Conservation (phyloP, 1,140 invertebrate species). For the Leptopilina clavipes region DNA sequence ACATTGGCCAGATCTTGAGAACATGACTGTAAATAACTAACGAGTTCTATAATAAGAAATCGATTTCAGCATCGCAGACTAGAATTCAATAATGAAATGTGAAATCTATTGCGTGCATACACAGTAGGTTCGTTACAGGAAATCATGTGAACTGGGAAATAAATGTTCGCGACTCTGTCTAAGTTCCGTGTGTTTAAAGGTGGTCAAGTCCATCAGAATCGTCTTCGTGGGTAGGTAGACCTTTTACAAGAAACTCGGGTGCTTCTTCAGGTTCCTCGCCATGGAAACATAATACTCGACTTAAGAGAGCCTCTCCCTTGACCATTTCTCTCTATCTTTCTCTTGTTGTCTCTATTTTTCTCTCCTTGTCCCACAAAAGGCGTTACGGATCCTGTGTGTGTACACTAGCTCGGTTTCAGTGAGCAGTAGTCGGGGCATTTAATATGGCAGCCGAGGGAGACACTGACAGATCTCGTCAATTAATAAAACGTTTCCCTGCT, state of each 20-base stretch:
- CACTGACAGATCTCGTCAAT: conserved; percentile 72
- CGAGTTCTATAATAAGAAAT: too few relatives aligned
- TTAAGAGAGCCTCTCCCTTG: conserved; percentile 12
- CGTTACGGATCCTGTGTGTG: conserved; percentile 38
- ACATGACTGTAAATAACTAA: too few relatives aligned
- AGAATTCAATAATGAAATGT: too few relatives aligned
- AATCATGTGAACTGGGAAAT: conserved; percentile 1
- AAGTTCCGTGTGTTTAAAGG: conserved; percentile 22
- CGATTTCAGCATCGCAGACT: too few relatives aligned
- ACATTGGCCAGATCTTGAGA: too few relatives aligned
- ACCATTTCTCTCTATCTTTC: neutral
- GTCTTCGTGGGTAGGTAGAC: conserved; percentile 2
- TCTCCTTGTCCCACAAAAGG: conserved; percentile 12
- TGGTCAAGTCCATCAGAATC: conserved; percentile 32
- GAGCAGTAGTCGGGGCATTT: conserved; percentile 58
- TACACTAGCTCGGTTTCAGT: conserved; percentile 53
- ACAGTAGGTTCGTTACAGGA: conserved; percentile 15
- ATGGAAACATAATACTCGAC: conserved; percentile 27
- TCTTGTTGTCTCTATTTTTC: neutral
- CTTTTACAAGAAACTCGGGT: conserved; percentile 26
- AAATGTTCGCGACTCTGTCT: conserved; percentile 17
- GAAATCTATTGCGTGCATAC: neutral
- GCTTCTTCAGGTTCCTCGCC: conserved; percentile 29
- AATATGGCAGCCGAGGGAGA: conserved; percentile 65
- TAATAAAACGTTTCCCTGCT: conserved; percentile 72